Percentiles rank a stretch among this genome's conserved stretches.
Evolutionary conservation across 2,797 vertebrate species (phyloP).

Genomic region (Etheostoma perlongum): DNA sequence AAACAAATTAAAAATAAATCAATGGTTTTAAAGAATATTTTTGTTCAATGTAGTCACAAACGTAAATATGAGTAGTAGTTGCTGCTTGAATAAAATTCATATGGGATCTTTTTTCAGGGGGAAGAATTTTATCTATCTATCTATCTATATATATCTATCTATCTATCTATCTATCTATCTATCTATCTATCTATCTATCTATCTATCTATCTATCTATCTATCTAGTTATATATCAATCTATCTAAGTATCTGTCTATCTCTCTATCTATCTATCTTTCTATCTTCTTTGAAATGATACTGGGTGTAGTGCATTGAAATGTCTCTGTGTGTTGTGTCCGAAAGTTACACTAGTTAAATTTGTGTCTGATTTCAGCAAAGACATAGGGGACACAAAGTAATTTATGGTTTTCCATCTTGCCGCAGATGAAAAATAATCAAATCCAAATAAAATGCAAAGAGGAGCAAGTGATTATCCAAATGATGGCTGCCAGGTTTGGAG

Average conservation of each 20-base stretch:
- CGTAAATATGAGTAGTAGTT: too few relatives aligned
- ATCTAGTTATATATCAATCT: too few relatives aligned
- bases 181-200: neutral
- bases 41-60: too few relatives aligned
- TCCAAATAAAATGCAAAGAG: conserved; percentile 84
- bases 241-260: neutral
- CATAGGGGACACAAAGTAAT: conserved; percentile 75
- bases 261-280: neutral
- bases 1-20: too few relatives aligned
- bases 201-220: neutral
- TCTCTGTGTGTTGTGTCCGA: conserved; percentile 25
- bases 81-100: too few relatives aligned
- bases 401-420: conserved; percentile 80
- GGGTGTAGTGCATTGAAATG: neutral
- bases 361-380: conserved; percentile 70
- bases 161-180: too few relatives aligned
- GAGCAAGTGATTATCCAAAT: conserved; percentile 83
- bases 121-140: neutral
- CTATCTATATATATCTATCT: too few relatives aligned
- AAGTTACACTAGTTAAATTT: conserved; percentile 48
- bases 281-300: neutral
- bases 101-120: too few relatives aligned
- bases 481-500: conserved; percentile 80
- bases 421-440: conserved; percentile 84
- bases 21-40: too few relatives aligned